Percentiles rank a stretch among this genome's conserved stretches.
Evolutionary conservation across 2,888 invertebrate species (phyloP).

Genomic region (Spilarctia lutea): DNA sequence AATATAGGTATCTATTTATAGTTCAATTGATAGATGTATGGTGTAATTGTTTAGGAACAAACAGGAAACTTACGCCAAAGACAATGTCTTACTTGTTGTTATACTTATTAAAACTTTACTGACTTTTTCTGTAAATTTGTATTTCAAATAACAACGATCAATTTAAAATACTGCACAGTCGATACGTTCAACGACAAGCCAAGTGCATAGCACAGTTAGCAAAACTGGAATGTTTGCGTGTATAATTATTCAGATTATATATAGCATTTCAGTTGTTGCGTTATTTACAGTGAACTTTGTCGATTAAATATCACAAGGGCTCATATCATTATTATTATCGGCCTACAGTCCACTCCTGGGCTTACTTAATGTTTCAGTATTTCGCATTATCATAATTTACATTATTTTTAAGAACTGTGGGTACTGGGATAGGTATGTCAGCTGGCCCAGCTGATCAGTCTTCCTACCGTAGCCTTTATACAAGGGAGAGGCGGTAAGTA

Average conservation of each 20-base stretch:
- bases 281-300: constrained; percentile 4
- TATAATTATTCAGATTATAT: constrained; percentile 34
- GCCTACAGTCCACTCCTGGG: too few species aligned
- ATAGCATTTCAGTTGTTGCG: constrained; percentile 34
- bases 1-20: too few species aligned
- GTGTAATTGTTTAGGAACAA: too few species aligned
- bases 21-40: too few species aligned
- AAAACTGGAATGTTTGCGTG: constrained; percentile 30
- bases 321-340: too few species aligned
- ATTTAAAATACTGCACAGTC: constrained; percentile 8
- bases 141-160: background rate
- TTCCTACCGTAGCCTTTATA: too few species aligned
- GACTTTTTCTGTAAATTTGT: background rate
- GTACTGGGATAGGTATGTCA: too few species aligned
- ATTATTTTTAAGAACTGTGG: too few species aligned
- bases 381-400: too few species aligned
- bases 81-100: background rate
- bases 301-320: background rate
- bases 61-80: background rate
- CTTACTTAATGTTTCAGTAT: too few species aligned
- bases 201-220: constrained; percentile 26
- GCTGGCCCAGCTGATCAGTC: too few species aligned
- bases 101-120: background rate
- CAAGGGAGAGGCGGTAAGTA: too few species aligned
- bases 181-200: constrained; percentile 21